phyloP scores from a whole-genome alignment of 2,888 invertebrate genomes.

The Schizaphis graminum region DNA sequence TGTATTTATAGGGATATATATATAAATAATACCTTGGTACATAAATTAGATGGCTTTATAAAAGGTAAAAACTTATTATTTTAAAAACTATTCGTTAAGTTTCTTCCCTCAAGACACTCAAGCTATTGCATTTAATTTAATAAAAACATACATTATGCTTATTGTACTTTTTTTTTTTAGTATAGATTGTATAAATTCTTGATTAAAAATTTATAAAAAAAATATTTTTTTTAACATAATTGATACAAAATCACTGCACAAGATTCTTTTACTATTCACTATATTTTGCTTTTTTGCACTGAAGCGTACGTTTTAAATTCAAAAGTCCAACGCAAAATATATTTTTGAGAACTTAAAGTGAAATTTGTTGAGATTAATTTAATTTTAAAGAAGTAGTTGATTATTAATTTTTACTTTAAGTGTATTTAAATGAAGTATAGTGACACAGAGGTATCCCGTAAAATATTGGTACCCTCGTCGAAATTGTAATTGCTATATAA shows the following conservation, averaged over 20 bases:
- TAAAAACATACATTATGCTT: too few species aligned
- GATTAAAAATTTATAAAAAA: too few species aligned
- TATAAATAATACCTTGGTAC: background rate
- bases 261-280: background rate
- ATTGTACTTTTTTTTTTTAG: too few species aligned
- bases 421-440: background rate
- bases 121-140: too few species aligned
- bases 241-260: background rate
- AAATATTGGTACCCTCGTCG: background rate
- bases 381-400: background rate
- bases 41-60: background rate
- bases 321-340: background rate
- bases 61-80: too few species aligned
- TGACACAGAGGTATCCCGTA: background rate
- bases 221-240: too few species aligned
- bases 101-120: too few species aligned
- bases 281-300: background rate
- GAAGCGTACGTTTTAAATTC: background rate
- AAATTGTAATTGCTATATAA: background rate
- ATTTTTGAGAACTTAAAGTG: background rate
- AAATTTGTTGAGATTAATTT: too few species aligned
- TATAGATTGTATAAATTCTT: too few species aligned
- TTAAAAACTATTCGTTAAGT: too few species aligned
- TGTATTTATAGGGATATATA: background rate
- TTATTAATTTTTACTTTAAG: background rate